Evolutionary conservation across 2,113 vertebrate genomes (phyloP).

Genomic region (Drymodes brunneopygia): DNA sequence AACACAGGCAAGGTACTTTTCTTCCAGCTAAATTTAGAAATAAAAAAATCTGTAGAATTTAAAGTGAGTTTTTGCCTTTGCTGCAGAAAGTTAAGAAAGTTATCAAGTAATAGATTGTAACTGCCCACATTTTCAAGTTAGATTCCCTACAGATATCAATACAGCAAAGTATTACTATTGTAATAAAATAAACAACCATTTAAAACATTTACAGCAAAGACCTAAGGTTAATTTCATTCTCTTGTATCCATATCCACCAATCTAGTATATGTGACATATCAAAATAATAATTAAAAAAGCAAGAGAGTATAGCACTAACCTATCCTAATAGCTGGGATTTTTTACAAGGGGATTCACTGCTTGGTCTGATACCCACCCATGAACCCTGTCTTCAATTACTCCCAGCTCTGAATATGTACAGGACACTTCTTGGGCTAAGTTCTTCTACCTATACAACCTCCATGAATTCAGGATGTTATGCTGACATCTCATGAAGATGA

Average conservation of each 20-base stretch:
- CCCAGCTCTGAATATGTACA: not conserved
- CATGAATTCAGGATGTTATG: not conserved
- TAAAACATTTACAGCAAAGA: not conserved
- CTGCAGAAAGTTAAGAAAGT: not conserved
- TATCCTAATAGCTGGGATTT: not conserved
- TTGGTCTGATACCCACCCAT: not conserved
- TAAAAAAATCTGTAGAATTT: not conserved
- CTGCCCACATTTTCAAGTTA: not conserved
- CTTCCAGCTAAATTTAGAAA: not conserved
- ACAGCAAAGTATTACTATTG: not conserved
- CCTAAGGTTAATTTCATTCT: not conserved
- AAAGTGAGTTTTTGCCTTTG: not conserved
- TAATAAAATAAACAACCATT: not conserved
- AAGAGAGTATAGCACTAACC: not conserved
- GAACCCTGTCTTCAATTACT: not conserved
- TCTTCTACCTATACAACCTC: not conserved
- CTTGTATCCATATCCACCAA: conserved; percentile 68
- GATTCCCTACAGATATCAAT: not conserved
- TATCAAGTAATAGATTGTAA: not conserved
- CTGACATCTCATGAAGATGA: not conserved
- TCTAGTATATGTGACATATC: not conserved
- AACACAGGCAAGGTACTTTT: not conserved
- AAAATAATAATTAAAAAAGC: not conserved
- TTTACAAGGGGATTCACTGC: not conserved
- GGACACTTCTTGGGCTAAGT: not conserved